Conservation (phyloP, 2,888 invertebrate species). For the Catocala nupta region DNA sequence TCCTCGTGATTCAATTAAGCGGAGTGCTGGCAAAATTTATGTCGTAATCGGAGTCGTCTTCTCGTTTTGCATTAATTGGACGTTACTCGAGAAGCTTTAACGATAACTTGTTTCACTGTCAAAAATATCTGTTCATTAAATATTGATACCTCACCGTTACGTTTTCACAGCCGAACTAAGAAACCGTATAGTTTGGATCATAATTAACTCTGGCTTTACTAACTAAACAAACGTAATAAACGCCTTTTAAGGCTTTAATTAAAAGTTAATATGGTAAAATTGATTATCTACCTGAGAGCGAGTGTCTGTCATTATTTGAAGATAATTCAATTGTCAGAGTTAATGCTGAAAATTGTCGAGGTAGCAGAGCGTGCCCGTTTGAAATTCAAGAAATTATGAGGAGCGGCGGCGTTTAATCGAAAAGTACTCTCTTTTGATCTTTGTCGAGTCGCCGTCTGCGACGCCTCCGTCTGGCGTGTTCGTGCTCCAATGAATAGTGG, state of each 20-base stretch:
- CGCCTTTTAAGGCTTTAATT: constrained; percentile 2
- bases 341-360: constrained; percentile 45
- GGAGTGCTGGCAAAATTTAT: constrained; percentile 68
- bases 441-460: constrained; percentile 57
- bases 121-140: constrained; percentile 54
- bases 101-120: constrained; percentile 63
- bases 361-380: constrained; percentile 54
- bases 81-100: constrained; percentile 63
- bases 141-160: constrained; percentile 25
- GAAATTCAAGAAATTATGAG: constrained; percentile 63
- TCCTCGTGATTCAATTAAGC: constrained; percentile 67
- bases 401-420: constrained; percentile 64
- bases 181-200: constrained; percentile 18
- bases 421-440: constrained; percentile 67
- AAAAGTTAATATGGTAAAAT: constrained; percentile 19
- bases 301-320: constrained; percentile 29
- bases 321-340: constrained; percentile 39
- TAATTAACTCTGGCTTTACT: constrained; percentile 4
- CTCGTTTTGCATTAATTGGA: constrained; percentile 76
- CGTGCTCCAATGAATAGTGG: constrained; percentile 59
- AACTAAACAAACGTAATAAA: constrained; percentile 14
- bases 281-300: constrained; percentile 18
- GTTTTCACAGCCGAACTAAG: constrained; percentile 9
- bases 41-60: constrained; percentile 68
- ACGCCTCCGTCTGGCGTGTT: constrained; percentile 56